Base-by-base conservation (phyloP, 2,797 vertebrate genomes). In the Liparis tanakae region DNA sequence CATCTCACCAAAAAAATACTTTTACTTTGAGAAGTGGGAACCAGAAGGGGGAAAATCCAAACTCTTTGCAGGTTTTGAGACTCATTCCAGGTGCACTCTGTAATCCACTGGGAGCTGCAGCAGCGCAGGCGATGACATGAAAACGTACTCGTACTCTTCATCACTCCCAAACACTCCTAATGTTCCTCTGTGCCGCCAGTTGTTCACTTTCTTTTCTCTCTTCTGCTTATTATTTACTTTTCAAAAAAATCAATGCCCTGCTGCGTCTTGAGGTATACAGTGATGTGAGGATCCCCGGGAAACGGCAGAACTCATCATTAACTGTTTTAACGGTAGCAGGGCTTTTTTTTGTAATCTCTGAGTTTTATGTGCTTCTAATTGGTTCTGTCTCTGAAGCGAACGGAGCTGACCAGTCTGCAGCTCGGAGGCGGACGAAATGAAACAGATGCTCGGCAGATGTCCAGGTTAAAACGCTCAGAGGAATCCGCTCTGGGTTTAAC, bases 381-480 rank as follows among this genome's bases (percentile, higher is more conserved):
- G 65, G 54, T 55, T 75, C 67, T 78, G 67, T 78, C 70, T 85
- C 74, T 68, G 60, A 74, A 74, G 71, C 64, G 13, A 48, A 66
- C 43, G 1, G 57, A 75, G 68, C 64, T 81, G 85, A 81, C 85
- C 63, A 10, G 71, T 22, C 56, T 84, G 57, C 74, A 70, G 76
- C 60, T 75, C 1, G 10, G 65, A 79, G 76, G 67, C 30, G 5
- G 79, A 67, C 5, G 41, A 43, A 72, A 72, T 53, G 64, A 83
- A 85, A 82, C 85, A 87, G 84, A 87, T 87, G 85, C 63, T 77
- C 41, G 70, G 77, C 90, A 92, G 87, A 89, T 91, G 86, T 84
- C 68, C 78, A 72, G 69, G 80, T 87, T 82, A 82, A 83, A 85
- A 82, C 36, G 73, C 59, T 65, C 0, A 1, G 63, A 85, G 86